Percentiles rank a stretch among this genome's conserved stretches.
Conservation (phyloP, 2,797 vertebrate species). For the Acrossocheilus fasciatus region DNA sequence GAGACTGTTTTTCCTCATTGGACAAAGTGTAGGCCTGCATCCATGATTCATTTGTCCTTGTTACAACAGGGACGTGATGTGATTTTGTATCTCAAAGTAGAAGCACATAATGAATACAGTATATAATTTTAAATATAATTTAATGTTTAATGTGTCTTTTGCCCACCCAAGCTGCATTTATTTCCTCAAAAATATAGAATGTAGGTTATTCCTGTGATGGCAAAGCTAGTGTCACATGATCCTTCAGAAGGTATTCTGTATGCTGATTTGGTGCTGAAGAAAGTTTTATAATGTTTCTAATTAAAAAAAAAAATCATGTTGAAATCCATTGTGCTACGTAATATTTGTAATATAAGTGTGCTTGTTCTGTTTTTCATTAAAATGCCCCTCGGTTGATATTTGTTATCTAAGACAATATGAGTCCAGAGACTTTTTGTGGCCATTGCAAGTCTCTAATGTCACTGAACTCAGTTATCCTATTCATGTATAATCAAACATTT, state of each 20-base stretch:
- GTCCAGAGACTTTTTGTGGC: not conserved
- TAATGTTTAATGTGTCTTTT: not conserved
- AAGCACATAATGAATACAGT: conserved; percentile 3
- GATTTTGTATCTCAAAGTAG: conserved; percentile 34
- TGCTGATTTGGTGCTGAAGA: not conserved
- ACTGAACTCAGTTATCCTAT: not conserved
- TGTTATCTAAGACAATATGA: not conserved
- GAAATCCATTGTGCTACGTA: not conserved
- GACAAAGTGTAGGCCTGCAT: conserved; percentile 9
- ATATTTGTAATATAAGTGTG: not conserved
- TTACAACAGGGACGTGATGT: conserved; percentile 26
- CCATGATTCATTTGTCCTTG: conserved; percentile 50
- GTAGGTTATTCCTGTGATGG: not conserved
- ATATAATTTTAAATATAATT: not conserved
- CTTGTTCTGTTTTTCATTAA: not conserved
- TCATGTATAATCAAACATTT: not conserved
- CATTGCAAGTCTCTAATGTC: not conserved
- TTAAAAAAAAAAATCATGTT: too few species aligned
- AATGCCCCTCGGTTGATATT: not conserved
- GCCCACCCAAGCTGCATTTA: not conserved
- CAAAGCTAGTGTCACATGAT: not conserved
- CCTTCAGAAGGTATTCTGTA: not conserved
- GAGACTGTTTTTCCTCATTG: conserved; percentile 21
- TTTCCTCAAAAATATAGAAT: not conserved
- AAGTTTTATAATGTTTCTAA: not conserved